A percentile compares a stretch with the other conserved stretches of the same genome.
Conservation (phyloP, 2,113 vertebrate species). For the Prietella phreatophila region DNA sequence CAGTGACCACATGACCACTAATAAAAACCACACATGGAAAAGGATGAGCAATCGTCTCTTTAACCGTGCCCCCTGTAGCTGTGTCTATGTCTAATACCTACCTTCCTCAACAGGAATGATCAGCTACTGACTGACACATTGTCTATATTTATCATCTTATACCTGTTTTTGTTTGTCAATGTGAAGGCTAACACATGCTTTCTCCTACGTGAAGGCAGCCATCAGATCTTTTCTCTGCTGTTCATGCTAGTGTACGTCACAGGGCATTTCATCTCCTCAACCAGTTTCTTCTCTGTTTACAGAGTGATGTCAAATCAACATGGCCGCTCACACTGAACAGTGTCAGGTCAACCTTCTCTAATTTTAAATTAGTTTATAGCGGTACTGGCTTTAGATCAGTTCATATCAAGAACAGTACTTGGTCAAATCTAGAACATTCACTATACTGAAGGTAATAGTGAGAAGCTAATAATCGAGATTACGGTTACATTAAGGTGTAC, state of each 20-base stretch:
- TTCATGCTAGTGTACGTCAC: neutral
- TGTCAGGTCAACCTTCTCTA: too few species aligned
- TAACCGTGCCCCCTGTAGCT: neutral
- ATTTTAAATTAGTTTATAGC: too few species aligned
- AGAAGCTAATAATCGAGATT: too few species aligned
- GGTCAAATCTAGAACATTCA: too few species aligned
- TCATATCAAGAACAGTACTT: too few species aligned
- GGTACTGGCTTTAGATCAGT: too few species aligned
- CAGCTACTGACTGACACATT: neutral
- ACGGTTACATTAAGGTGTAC: too few species aligned
- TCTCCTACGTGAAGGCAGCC: too few species aligned
- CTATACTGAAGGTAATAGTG: too few species aligned
- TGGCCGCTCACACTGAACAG: too few species aligned
- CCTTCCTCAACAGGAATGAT: neutral
- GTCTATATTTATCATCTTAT: neutral
- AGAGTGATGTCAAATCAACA: too few species aligned
- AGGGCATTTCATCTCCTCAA: neutral
- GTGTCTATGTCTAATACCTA: neutral
- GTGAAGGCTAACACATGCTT: neutral
- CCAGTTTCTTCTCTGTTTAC: too few species aligned
- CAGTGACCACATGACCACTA: neutral
- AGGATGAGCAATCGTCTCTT: constrained; percentile 4
- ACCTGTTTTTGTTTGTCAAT: neutral
- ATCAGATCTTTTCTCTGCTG: neutral
- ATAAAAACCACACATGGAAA: neutral